These are phyloP conservation scores for Prosapia bicincta DNA, from an alignment of 2,888 invertebrate genomes.

Conservation along the genomic window DNA sequence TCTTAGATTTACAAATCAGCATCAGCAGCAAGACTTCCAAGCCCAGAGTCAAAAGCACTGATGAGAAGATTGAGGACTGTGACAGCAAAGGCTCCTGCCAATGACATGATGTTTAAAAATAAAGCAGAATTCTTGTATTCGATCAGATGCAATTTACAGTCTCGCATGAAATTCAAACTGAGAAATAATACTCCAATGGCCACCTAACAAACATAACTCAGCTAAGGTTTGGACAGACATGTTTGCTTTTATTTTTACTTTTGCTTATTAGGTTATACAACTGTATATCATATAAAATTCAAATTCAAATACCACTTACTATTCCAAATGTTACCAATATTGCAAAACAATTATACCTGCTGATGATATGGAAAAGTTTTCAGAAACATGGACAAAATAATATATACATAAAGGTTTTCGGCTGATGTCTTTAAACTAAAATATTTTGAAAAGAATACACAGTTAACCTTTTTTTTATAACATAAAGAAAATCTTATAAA, in stretches of 20 bases:
- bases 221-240: neutral
- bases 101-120: conserved; percentile 66
- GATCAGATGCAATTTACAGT: conserved; percentile 70
- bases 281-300: neutral
- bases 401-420: too few relatives aligned
- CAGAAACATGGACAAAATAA: too few relatives aligned
- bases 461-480: too few relatives aligned
- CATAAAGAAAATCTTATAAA: too few relatives aligned
- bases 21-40: conserved; percentile 35
- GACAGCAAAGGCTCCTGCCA: conserved; percentile 66
- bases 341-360: too few relatives aligned
- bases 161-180: conserved; percentile 68
- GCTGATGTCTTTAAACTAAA: too few relatives aligned
- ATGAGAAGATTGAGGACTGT: conserved; percentile 73
- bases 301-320: neutral
- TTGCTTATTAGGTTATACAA: neutral
- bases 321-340: too few relatives aligned
- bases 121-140: conserved; percentile 66
- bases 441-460: too few relatives aligned
- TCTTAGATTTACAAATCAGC: conserved; percentile 23
- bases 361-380: too few relatives aligned
- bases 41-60: conserved; percentile 72
- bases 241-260: neutral
- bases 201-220: conserved; percentile 52
- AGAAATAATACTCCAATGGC: conserved; percentile 70